These are phyloP conservation scores for Eupsilia transversa DNA, from an alignment of 2,888 invertebrate species.

Conservation along the genomic window DNA sequence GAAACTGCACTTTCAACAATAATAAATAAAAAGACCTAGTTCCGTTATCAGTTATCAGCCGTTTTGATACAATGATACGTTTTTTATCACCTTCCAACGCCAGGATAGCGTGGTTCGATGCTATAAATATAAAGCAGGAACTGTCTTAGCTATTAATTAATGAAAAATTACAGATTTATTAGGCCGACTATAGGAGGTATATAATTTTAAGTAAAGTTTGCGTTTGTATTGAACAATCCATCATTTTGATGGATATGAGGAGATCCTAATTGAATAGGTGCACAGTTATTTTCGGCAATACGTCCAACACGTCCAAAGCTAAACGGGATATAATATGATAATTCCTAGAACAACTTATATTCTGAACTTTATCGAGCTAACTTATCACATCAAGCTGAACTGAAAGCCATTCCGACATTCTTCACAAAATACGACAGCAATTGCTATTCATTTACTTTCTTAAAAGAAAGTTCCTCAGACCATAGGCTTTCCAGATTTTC, in stretches of 20 bases:
- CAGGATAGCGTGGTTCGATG: conserved; percentile 47
- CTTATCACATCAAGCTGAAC: background rate
- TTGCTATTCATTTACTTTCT: background rate
- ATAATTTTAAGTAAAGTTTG: conserved; percentile 21
- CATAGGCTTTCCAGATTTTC: background rate
- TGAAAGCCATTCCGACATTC: conserved; percentile 2
- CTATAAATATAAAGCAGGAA: conserved; percentile 52
- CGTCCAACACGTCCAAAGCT: background rate
- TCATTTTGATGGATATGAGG: conserved; percentile 53
- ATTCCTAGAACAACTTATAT: background rate
- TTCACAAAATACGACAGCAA: conserved; percentile 2
- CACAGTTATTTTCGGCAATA: background rate
- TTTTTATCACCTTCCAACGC: conserved; percentile 45
- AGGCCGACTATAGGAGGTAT: conserved; percentile 10
- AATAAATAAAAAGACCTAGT: conserved; percentile 52
- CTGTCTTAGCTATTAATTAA: conserved; percentile 25
- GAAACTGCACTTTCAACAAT: conserved; percentile 1
- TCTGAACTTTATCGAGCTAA: background rate
- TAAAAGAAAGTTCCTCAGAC: background rate
- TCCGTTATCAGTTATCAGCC: conserved; percentile 63
- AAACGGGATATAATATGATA: background rate
- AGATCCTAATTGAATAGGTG: conserved; percentile 23
- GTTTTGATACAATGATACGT: conserved; percentile 52
- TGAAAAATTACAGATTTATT: conserved; percentile 47
- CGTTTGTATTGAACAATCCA: conserved; percentile 38